Conservation (phyloP, 2,888 invertebrate species). For the Serrognathus titanus region DNA sequence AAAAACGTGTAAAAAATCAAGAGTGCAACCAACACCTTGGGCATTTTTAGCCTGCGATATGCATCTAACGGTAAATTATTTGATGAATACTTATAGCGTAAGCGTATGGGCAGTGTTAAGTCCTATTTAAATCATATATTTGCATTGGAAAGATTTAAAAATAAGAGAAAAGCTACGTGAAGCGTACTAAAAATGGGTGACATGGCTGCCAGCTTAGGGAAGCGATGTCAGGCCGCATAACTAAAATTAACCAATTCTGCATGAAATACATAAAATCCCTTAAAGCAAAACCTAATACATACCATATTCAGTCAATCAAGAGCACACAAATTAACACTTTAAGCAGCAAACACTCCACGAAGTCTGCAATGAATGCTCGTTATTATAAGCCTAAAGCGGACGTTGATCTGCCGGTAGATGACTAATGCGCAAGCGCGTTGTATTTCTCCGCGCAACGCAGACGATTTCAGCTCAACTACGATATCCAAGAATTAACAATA, state of each 20-base stretch:
- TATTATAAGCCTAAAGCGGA: slow-evolving; percentile 45
- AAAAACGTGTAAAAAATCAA: no score
- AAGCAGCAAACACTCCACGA: slow-evolving; percentile 42
- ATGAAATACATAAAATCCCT: neutral
- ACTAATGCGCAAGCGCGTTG: slow-evolving; percentile 39
- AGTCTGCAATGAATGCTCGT: slow-evolving; percentile 42
- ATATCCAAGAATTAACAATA: slow-evolving; percentile 12
- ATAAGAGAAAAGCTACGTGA: no score
- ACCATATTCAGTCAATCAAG: slow-evolving; percentile 45
- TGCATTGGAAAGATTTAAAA: no score
- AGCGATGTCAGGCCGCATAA: slow-evolving; percentile 19
- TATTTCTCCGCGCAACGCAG: slow-evolving; percentile 19
- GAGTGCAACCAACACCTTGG: no score
- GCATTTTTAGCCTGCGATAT: no score
- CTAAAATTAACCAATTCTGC: no score
- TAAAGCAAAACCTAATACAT: slow-evolving; percentile 29
- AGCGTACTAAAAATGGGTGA: slow-evolving; percentile 6
- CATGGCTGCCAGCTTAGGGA: slow-evolving; percentile 39
- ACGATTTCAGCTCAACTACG: slow-evolving; percentile 1
- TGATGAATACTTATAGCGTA: no score
- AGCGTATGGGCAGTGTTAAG: no score
- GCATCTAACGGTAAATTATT: no score
- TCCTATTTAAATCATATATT: no score
- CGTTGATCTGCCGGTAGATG: slow-evolving; percentile 48
- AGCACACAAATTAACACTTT: slow-evolving; percentile 35